phyloP scores from a whole-genome alignment of 2,113 vertebrate species.

The Pandion haliaetus region DNA sequence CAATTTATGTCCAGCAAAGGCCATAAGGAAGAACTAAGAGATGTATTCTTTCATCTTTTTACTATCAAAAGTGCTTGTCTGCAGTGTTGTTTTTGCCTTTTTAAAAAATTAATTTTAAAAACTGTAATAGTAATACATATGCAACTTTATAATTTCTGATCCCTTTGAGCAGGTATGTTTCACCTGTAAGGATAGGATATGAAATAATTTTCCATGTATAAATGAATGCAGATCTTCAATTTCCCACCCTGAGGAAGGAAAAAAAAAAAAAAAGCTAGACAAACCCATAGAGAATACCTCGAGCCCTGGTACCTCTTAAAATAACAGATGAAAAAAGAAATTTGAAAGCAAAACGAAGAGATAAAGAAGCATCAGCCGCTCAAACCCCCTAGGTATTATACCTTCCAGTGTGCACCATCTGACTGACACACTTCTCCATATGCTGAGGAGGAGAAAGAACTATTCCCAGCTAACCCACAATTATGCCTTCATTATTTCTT shows the following conservation, averaged over 20 bases:
- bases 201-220: neutral
- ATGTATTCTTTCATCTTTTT: too few species aligned
- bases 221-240: neutral
- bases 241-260: neutral
- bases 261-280: neutral
- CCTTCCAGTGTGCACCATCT: slow-evolving; percentile 70
- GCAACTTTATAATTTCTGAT: neutral
- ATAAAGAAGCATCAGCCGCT: slow-evolving; percentile 61
- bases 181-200: neutral
- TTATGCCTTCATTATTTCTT: slow-evolving; percentile 74
- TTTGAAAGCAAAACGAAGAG: slow-evolving; percentile 72
- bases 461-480: slow-evolving; percentile 72
- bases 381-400: slow-evolving; percentile 70
- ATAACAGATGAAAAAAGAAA: slow-evolving; percentile 65
- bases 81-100: neutral
- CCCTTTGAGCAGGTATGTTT: neutral
- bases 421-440: slow-evolving; percentile 75
- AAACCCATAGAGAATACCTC: slow-evolving; percentile 49
- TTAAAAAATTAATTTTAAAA: neutral
- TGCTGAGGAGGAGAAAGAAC: slow-evolving; percentile 68
- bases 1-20: neutral
- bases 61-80: neutral
- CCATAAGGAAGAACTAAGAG: neutral
- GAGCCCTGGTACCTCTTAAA: slow-evolving; percentile 53
- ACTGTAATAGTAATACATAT: neutral